These are phyloP conservation scores for Machimus atricapillus DNA, from an alignment of 2,888 invertebrate species.

Conservation along the genomic window DNA sequence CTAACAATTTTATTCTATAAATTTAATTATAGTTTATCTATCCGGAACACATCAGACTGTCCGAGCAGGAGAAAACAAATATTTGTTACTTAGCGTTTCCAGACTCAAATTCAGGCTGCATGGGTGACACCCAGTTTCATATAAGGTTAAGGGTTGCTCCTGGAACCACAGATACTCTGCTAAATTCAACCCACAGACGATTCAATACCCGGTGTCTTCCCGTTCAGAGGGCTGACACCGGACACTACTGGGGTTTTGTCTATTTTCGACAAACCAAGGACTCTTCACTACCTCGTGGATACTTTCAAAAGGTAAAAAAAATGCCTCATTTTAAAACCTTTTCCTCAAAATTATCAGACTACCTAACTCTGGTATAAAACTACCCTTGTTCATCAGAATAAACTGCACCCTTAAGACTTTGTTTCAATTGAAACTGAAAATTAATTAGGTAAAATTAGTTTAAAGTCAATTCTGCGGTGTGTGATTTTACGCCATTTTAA, in stretches of 20 bases:
- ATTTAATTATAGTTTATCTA: constrained; percentile 69
- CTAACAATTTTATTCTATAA: no score
- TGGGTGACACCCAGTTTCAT: constrained; percentile 98
- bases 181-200: constrained; percentile 66
- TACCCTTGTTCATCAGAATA: no score
- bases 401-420: no score
- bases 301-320: constrained; percentile 88
- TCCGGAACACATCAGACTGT: constrained; percentile 78
- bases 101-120: constrained; percentile 98
- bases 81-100: constrained; percentile 99
- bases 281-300: constrained; percentile 88
- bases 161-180: constrained; percentile 63
- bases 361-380: no score
- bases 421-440: no score
- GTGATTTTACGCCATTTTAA: no score
- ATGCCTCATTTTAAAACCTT: no score
- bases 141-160: constrained; percentile 82
- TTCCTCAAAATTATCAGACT: no score
- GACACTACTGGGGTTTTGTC: constrained; percentile 96
- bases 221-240: constrained; percentile 79
- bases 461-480: no score
- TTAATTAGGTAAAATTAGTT: no score
- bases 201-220: constrained; percentile 83
- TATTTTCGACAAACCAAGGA: constrained; percentile 98
- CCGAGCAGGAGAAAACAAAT: constrained; percentile 88